A percentile compares a stretch with the other conserved stretches of the same genome.
Conservation (phyloP, 2,888 invertebrate genomes). For the Drosophila nigritarsus region DNA sequence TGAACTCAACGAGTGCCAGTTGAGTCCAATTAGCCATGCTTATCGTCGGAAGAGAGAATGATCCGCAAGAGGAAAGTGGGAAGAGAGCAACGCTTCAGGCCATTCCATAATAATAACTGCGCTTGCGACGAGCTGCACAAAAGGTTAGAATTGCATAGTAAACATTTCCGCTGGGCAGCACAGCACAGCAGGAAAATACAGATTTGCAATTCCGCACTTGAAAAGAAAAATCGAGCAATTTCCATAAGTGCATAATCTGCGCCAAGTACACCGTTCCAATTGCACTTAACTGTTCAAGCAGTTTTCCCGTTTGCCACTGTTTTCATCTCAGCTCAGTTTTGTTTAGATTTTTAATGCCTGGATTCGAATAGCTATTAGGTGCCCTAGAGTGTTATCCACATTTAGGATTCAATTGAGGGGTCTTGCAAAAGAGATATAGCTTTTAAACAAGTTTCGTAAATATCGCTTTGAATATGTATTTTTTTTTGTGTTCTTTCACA, state of each 20-base stretch:
- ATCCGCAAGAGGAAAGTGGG: neutral
- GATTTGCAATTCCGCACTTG: constrained; percentile 48
- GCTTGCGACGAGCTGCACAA: constrained; percentile 7
- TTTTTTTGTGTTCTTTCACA: neutral
- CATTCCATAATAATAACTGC: constrained; percentile 16
- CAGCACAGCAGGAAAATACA: constrained; percentile 27
- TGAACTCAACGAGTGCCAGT: neutral
- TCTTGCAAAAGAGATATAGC: neutral
- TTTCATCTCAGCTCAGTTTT: constrained; percentile 23
- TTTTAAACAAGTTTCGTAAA: neutral
- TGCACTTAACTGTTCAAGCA: constrained; percentile 40
- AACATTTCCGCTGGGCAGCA: constrained; percentile 57
- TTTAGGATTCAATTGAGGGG: neutral
- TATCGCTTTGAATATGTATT: neutral
- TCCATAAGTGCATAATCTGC: constrained; percentile 42
- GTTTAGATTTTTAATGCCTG: neutral
- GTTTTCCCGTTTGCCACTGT: constrained; percentile 41
- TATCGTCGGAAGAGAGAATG: neutral
- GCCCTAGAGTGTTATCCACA: neutral
- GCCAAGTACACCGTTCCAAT: constrained; percentile 24
- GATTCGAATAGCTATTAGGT: neutral
- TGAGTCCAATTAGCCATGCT: constrained; percentile 3
- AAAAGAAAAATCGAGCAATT: constrained; percentile 43
- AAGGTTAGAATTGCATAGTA: constrained; percentile 42
- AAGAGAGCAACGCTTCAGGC: neutral